Evolutionary conservation across 2,797 vertebrate species (phyloP).

Genomic region (Rhinoraja longicauda): DNA sequence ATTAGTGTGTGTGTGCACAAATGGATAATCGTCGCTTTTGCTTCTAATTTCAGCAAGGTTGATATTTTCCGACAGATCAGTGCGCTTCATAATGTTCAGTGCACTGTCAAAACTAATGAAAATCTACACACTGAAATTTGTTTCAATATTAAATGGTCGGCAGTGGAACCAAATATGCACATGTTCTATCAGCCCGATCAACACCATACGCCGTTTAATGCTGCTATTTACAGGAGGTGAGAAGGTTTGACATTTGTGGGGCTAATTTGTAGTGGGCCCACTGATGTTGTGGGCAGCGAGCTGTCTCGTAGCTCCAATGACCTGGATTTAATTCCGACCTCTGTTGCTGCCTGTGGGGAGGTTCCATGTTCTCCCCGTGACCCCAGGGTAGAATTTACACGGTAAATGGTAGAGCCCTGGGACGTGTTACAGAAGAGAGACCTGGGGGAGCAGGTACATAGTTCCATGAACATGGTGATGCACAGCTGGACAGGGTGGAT

Average conservation of each 20-base stretch:
- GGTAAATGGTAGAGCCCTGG: no score
- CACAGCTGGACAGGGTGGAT: background rate
- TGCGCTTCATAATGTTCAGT: background rate
- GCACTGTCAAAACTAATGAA: conserved; percentile 19
- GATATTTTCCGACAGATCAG: conserved; percentile 25
- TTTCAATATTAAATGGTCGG: background rate
- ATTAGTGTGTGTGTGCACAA: background rate
- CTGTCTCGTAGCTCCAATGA: no score
- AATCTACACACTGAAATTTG: background rate
- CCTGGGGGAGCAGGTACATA: no score
- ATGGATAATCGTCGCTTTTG: background rate
- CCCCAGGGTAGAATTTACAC: no score
- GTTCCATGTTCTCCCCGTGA: no score
- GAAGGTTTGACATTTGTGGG: background rate
- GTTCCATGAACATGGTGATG: background rate
- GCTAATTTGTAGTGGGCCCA: no score
- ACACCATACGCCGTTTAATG: background rate
- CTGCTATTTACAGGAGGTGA: background rate
- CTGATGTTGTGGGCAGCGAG: no score
- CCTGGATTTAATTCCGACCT: no score
- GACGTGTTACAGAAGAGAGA: no score
- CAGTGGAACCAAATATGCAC: background rate
- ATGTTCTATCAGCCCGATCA: background rate
- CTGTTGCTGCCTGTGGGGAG: no score
- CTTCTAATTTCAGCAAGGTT: background rate